phyloP scores from a whole-genome alignment of 2,113 vertebrate species.

The Ciconia stormi region DNA sequence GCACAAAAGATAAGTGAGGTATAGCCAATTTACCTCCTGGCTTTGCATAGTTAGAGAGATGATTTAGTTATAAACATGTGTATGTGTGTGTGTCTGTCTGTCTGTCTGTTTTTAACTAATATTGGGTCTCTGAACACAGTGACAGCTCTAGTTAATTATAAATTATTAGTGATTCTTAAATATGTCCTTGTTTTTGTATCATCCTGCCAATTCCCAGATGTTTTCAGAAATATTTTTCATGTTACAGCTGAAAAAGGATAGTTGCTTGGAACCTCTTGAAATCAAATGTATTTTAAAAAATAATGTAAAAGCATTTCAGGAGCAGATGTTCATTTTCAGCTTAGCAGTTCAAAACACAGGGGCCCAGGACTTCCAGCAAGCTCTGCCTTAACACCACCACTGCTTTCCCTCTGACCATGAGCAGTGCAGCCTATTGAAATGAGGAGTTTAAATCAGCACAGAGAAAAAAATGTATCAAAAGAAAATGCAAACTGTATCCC shows the following conservation, averaged over 20 bases:
- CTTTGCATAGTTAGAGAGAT: not conserved
- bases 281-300: not conserved
- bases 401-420: not conserved
- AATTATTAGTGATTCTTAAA: not conserved
- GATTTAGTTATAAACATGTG: not conserved
- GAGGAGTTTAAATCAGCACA: not conserved
- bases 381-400: not conserved
- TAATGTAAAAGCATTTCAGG: not conserved
- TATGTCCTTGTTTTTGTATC: not conserved
- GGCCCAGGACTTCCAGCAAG: not conserved
- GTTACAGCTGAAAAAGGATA: not conserved
- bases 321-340: slow-evolving; percentile 1
- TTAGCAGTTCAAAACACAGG: not conserved
- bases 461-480: not conserved
- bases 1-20: not conserved
- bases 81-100: not conserved
- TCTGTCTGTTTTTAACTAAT: not conserved
- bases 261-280: not conserved
- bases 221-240: not conserved
- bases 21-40: not conserved
- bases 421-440: not conserved
- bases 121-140: not conserved
- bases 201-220: not conserved
- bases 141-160: not conserved
- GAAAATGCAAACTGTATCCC: not conserved